phyloP scores from a whole-genome alignment of 1,140 invertebrate genomes.

The Lordiphosa clarofinis region DNA sequence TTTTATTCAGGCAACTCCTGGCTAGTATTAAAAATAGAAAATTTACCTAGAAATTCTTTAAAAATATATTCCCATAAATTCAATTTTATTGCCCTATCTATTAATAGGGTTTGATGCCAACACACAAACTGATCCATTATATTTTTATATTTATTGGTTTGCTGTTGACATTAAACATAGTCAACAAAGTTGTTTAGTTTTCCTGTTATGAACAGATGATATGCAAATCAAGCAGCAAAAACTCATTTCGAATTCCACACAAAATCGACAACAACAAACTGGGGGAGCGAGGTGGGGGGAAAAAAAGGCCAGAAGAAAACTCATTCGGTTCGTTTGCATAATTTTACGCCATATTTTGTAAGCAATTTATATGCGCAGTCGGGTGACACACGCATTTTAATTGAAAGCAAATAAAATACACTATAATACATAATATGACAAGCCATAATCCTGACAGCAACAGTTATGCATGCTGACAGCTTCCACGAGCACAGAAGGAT shows the following conservation, averaged over 20 bases:
- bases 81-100: too few relatives aligned
- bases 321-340: conserved; percentile 54
- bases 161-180: conserved; percentile 17
- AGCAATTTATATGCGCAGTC: conserved; percentile 66
- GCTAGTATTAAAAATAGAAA: too few relatives aligned
- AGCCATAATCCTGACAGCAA: conserved; percentile 73
- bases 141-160: conserved; percentile 18
- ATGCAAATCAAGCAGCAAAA: conserved; percentile 45
- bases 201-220: conserved; percentile 39
- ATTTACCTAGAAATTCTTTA: too few relatives aligned
- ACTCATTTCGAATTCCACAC: conserved; percentile 48
- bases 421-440: conserved; percentile 74
- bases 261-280: conserved; percentile 15
- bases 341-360: conserved; percentile 68
- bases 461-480: conserved; percentile 72
- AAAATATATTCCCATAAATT: too few relatives aligned
- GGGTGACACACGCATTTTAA: conserved; percentile 71
- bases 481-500: conserved; percentile 15
- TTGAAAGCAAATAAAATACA: conserved; percentile 76
- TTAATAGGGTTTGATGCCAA: too few relatives aligned
- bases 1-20: too few relatives aligned
- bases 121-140: not conserved
- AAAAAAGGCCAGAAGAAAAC: conserved; percentile 14
- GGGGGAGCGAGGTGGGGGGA: too few relatives aligned
- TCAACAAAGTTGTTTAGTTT: conserved; percentile 63